Evolutionary conservation across 2,888 invertebrate genomes (phyloP), one percentile per base, ranked within the genome.

Genomic region (Pyrrhosoma nymphula): DNA sequence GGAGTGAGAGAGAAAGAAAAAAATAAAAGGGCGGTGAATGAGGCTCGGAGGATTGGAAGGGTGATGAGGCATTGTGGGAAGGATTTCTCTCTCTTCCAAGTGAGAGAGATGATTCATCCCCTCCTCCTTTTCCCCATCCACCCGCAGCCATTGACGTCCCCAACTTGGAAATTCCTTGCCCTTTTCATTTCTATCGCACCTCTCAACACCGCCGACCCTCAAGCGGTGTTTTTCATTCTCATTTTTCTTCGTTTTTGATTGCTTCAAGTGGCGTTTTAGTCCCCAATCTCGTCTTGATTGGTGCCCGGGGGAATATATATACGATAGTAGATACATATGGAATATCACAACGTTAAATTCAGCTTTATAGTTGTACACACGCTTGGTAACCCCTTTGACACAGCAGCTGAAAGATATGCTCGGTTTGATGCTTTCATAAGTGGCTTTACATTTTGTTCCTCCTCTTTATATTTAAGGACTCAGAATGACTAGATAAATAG

Each of bases 161-260:
- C 23, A 56, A n/a, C 89, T 56, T 56, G 26, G 0, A 56, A 89
- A 56, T 91, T 91, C 90, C 30, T 60, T 26, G 23, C 56, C 39
- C 93, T 69, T 47, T 93, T 93, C 63, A 69, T 69, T 69, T 47
- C 39, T 47, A 93, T 93, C 47, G 39, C 69, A 30, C 35, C 35
- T 82, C 16, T 12, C 10, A n/a, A 69, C 30, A 8, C 47, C 47
- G 56, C 56, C n/a, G 18, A 89, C 56, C 60, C 55, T 89, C 56
- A 39, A 26, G 55, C 47, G 14, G 14, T 55, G 8, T 30, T 90
- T 56, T 56, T 56, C 56, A 4, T 30, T 14, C 23, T 63, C 60
- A 20, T n/a, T 89, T n/a, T n/a, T 55, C n/a, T 56, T n/a, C n/a
- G 14, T 82, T 26, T 35, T 82, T 12, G 16, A 82, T 82, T n/a